These are phyloP conservation scores for Hyposmocoma kahamanoa DNA, from an alignment of 1,140 invertebrate genomes.

Conservation along the genomic window DNA sequence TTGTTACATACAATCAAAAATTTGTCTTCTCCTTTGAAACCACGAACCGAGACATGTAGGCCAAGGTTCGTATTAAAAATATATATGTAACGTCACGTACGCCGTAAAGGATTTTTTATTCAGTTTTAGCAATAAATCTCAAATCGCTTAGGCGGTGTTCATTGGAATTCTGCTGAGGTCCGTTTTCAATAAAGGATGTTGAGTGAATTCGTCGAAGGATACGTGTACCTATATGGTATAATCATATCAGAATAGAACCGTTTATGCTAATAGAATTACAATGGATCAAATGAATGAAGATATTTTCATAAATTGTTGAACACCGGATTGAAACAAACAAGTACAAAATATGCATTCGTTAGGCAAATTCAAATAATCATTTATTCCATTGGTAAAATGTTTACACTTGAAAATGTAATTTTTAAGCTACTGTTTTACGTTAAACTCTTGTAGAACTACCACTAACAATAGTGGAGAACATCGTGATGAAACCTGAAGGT, in stretches of 20 bases:
- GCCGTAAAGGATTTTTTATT: slow-evolving; percentile 1
- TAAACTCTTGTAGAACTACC: too few relatives aligned
- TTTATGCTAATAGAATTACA: slow-evolving; percentile 1
- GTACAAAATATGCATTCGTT: too few relatives aligned
- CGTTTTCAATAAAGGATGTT: slow-evolving; percentile 5
- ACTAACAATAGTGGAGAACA: too few relatives aligned
- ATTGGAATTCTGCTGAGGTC: slow-evolving; percentile 3
- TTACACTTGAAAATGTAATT: too few relatives aligned
- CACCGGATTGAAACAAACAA: too few relatives aligned
- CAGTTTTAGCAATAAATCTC: background rate
- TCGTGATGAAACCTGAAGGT: too few relatives aligned
- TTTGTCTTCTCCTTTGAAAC: slow-evolving; percentile 18
- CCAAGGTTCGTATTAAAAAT: slow-evolving; percentile 14
- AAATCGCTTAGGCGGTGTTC: background rate
- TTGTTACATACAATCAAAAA: slow-evolving; percentile 5
- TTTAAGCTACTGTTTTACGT: background rate
- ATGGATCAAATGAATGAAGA: too few relatives aligned
- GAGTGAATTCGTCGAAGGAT: background rate
- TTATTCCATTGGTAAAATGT: too few relatives aligned
- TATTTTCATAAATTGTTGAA: too few relatives aligned
- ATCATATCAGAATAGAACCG: background rate
- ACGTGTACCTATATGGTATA: too few relatives aligned
- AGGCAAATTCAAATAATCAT: too few relatives aligned
- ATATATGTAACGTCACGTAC: slow-evolving; percentile 10
- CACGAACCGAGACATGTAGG: slow-evolving; percentile 19